Conservation (phyloP, 2,113 vertebrate species). For the Phyllostomus discolor region DNA sequence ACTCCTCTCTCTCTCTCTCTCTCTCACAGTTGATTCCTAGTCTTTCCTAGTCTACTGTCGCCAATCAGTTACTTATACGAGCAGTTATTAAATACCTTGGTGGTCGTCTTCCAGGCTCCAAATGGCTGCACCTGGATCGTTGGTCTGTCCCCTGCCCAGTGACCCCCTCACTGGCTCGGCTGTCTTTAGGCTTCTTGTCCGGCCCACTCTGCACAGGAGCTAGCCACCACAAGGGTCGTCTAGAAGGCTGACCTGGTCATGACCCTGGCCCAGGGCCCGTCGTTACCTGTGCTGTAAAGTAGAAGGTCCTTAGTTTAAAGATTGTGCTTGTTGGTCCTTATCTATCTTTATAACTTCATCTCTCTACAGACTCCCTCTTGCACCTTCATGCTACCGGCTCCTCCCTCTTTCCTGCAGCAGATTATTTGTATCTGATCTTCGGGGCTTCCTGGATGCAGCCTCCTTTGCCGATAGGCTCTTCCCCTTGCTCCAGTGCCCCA, state of each 20-base stretch:
- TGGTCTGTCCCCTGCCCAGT: not conserved
- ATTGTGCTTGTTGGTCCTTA: not conserved
- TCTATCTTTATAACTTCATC: fast-evolving
- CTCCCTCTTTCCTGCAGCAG: fast-evolving
- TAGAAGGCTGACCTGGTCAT: fast-evolving
- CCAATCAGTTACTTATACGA: not conserved
- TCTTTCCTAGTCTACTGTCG: not conserved
- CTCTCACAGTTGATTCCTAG: not conserved
- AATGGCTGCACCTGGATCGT: not conserved
- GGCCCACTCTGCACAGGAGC: too few relatives aligned
- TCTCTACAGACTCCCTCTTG: not conserved
- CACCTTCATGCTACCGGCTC: not conserved
- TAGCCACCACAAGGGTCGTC: fast-evolving
- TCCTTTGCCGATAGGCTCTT: fast-evolving
- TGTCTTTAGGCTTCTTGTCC: not conserved
- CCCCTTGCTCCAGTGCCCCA: fast-evolving
- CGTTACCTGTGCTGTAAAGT: fast-evolving
- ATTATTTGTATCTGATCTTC: fast-evolving
- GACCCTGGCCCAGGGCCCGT: not conserved
- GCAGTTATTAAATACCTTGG: not conserved
- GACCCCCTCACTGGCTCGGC: not conserved
- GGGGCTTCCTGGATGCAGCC: fast-evolving
- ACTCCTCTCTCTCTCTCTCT: not conserved
- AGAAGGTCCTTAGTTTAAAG: not conserved
- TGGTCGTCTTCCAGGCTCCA: not conserved